These are phyloP conservation scores for Parauchenoglanis punctatus DNA, from an alignment of 2,797 vertebrate genomes.

Conservation along the genomic window DNA sequence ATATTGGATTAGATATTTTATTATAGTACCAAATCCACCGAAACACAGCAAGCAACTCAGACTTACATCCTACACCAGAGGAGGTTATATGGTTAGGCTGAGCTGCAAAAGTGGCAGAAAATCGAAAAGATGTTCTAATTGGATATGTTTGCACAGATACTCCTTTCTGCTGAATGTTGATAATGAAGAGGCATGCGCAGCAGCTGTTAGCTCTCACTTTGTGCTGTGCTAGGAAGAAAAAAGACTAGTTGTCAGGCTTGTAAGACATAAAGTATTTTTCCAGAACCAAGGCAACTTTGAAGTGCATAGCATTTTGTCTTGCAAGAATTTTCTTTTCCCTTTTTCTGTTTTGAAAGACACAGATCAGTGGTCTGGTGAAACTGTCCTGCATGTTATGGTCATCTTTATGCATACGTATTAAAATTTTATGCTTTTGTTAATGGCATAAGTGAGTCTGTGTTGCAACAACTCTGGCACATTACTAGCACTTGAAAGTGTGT, in stretches of 20 bases:
- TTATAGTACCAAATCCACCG: slow-evolving; percentile 74
- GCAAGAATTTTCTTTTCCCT: not conserved
- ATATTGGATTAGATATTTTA: slow-evolving; percentile 77
- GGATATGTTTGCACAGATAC: slow-evolving; percentile 73
- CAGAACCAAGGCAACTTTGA: slow-evolving; percentile 49
- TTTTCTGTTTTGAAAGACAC: not conserved
- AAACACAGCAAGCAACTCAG: slow-evolving; percentile 55
- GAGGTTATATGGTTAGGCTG: slow-evolving; percentile 75
- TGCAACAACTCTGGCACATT: not conserved
- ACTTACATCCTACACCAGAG: slow-evolving; percentile 49
- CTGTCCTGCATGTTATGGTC: not conserved
- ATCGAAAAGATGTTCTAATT: slow-evolving; percentile 77
- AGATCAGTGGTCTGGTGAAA: not conserved
- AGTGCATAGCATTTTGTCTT: slow-evolving; percentile 53
- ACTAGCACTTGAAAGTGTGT: not conserved
- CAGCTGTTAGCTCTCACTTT: slow-evolving; percentile 72
- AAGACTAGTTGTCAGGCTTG: slow-evolving; percentile 35
- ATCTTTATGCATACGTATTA: not conserved
- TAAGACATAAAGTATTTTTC: slow-evolving; percentile 35
- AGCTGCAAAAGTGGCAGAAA: slow-evolving; percentile 74
- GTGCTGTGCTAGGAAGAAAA: slow-evolving; percentile 34
- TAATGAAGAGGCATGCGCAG: slow-evolving; percentile 72
- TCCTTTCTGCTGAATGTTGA: slow-evolving; percentile 74
- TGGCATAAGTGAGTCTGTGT: not conserved
- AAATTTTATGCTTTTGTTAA: not conserved